Evolutionary conservation across 37 sponge, comb jelly and placozoan species (phyloP), one percentile per base, ranked within the genome.

Genomic region (Axinella damicornis): DNA sequence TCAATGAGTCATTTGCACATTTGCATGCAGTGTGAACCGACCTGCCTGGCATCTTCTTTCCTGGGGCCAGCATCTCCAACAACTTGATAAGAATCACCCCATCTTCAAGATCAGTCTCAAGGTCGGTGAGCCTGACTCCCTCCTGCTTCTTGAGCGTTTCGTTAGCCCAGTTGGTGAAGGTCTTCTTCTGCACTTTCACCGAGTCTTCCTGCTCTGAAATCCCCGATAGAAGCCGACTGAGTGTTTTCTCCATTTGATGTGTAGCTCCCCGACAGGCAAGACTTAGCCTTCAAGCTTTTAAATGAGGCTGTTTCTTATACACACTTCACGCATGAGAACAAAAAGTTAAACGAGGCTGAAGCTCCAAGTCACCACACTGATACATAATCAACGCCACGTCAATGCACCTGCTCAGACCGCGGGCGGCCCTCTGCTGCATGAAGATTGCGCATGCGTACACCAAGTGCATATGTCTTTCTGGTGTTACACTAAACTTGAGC

Each of bases 121-220:
- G 69, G 55, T 94, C 80, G 17, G 74, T 87, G 31, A 96, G 69
- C 39, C 74, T 84, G 39, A 85, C 18, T 1, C 75, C 79, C 31
- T 64, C 81, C 21, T 27, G 83, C 58, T n/a, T n/a, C n/a, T 85
- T 81, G 69, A 95, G 59, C 16, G 59, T 64, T 25, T 63, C 60
- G 71, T 95, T 95, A 73, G 77, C 41, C 95, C 95, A 95, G 74
- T 74, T 76, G 14, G 81, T 85, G 73, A 95, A 95, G 13, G 95
- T 85, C 21, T 62, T 70, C 84, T 92, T 89, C 74, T 97, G 97
- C 39, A 94, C 91, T 5, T 76, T 46, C 63, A 93, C 84, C 97
- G 94, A 97, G 46, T 46, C 46, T 46, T 46, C 46, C 46, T 46
- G 4, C 46, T 12, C 46, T 9, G 46, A 46, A 9, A 9, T 9